Evolutionary conservation across 2,113 vertebrate species (phyloP).

Genomic region (Ursus arctos): DNA sequence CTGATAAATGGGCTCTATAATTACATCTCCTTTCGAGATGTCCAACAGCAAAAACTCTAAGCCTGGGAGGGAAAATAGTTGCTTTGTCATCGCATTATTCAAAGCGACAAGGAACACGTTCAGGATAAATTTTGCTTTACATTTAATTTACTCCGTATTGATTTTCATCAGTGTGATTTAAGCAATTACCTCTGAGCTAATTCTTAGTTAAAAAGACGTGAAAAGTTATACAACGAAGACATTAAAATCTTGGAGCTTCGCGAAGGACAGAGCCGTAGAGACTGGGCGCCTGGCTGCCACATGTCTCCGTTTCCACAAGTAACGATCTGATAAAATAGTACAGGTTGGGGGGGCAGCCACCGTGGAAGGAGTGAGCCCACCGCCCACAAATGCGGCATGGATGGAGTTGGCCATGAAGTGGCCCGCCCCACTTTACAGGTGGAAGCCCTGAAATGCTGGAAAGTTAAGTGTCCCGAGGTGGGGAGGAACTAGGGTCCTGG

Average conservation of each 20-base stretch:
- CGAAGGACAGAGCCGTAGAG: rapidly evolving
- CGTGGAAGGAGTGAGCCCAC: background rate
- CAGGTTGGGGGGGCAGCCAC: background rate
- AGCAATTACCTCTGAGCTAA: conserved; percentile 60
- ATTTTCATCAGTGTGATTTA: conserved; percentile 61
- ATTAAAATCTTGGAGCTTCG: background rate
- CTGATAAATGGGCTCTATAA: conserved; percentile 60
- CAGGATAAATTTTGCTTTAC: conserved; percentile 44
- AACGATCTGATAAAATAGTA: rapidly evolving
- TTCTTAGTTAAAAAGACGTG: conserved; percentile 56
- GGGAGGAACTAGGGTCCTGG: background rate
- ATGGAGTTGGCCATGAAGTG: background rate
- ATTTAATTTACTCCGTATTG: conserved; percentile 68
- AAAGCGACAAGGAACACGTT: background rate
- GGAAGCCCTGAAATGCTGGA: background rate
- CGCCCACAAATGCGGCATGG: rapidly evolving
- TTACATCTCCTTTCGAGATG: conserved; percentile 7
- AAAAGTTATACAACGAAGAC: background rate
- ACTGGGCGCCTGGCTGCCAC: rapidly evolving
- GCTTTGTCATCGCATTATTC: conserved; percentile 56
- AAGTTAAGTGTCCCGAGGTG: background rate
- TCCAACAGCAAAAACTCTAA: conserved; percentile 38
- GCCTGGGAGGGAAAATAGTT: conserved; percentile 35
- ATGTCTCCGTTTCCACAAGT: background rate
- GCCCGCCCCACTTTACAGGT: background rate